A percentile compares a stretch with the other conserved stretches of the same genome.
phyloP scores from a whole-genome alignment of 2,797 vertebrate species.

The Pteropus rufus region DNA sequence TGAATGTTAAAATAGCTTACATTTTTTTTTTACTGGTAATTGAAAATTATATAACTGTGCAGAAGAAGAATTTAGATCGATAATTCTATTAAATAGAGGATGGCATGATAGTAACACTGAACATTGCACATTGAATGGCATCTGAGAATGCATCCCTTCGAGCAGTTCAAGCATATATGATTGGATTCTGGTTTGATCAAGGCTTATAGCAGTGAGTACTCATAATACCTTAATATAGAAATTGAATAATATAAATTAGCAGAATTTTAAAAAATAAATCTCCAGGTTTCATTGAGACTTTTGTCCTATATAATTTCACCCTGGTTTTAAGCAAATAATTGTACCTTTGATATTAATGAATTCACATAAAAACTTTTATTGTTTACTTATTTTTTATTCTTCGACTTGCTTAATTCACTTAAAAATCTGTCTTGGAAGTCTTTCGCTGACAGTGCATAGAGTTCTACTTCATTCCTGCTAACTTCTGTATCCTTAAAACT shows the following conservation, averaged over 20 bases:
- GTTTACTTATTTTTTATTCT: background rate
- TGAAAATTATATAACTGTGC: background rate
- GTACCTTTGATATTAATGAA: background rate
- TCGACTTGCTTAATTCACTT: background rate
- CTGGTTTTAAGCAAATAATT: background rate
- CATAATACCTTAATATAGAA: background rate
- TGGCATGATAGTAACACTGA: background rate
- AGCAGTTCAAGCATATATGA: background rate
- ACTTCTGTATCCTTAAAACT: background rate
- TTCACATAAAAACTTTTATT: background rate
- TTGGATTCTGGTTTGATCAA: background rate
- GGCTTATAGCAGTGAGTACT: background rate
- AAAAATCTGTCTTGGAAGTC: background rate
- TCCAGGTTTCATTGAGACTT: background rate
- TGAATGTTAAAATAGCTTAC: background rate
- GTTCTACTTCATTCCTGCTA: background rate
- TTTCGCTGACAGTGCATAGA: background rate
- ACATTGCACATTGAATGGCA: background rate
- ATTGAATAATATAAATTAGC: background rate
- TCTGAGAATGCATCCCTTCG: background rate
- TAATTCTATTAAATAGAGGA: background rate
- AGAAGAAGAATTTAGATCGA: background rate
- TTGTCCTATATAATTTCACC: background rate
- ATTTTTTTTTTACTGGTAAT: background rate
- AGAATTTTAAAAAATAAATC: background rate